Evolutionary conservation across 2,797 vertebrate genomes (phyloP), one percentile per base, ranked within the genome.

Genomic region (Sebastes hopkinsi): DNA sequence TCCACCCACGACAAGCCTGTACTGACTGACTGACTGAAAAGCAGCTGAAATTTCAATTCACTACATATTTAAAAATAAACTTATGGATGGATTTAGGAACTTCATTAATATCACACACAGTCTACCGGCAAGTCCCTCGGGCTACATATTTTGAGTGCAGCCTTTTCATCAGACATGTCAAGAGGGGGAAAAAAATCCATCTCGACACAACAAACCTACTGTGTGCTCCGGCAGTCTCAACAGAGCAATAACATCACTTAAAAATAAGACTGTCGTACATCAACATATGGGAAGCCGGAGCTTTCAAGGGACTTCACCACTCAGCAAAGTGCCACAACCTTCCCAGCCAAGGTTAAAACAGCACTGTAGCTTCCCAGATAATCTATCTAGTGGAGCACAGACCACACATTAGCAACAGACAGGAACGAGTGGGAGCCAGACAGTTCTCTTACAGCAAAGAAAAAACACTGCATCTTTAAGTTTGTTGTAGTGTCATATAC

Each of bases 201-300:
- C 73, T 82, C 72, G 88, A 91, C 89, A 92, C 60, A 73, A 81
- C 81, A 85, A 73, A 85, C 80, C 75, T 75, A 74, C 70, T 59
- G 70, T 80, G 87, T 66, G 77, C 82, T 83, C 34, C 72, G 38
- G 68, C 66, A 64, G 82, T 89, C 93, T 91, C 90, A 79, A 80
- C 85, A 90, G 93, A 90, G 88, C 82, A 79, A 88, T 32, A 84
- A 79, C 88, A 92, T 94, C 89, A 91, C 91, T 91, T 93, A 88
- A 92, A 93, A 90, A 88, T 83, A 87, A 90, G 70, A 82, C 83
- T 83, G 87, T 83, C 78, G 27, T 90, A 87, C 73, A 92, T 93
- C 90, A 92, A 91, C 84, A 89, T 89, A 88, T 84, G 82, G 75
- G 81, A 82, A 46, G 36, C 64, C 8, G 79, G 52, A 46, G 89